phyloP scores from a whole-genome alignment of 2,888 invertebrate genomes.

The Pocota personata region DNA sequence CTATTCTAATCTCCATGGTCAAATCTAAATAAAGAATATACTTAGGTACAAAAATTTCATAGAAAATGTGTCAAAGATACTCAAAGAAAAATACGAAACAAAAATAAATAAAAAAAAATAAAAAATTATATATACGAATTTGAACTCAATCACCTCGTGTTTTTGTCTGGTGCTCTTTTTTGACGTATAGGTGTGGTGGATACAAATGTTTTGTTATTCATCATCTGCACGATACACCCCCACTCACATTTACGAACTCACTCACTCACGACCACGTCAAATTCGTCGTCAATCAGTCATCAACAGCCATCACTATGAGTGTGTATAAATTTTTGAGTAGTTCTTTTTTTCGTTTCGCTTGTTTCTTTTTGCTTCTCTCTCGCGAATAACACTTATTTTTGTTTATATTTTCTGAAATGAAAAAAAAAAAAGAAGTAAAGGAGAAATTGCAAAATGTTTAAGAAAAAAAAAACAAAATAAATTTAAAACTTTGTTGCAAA shows the following conservation, averaged over 20 bases:
- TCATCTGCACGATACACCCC: slow-evolving; percentile 58
- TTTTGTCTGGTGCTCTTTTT: slow-evolving; percentile 25
- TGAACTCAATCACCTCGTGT: slow-evolving; percentile 66
- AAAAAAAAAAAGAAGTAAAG: slow-evolving; percentile 6
- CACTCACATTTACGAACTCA: slow-evolving; percentile 60
- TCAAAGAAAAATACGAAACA: background rate
- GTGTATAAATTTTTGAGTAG: slow-evolving; percentile 42
- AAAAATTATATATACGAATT: background rate
- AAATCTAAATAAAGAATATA: background rate
- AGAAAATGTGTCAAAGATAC: slow-evolving; percentile 6
- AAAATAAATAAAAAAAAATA: slow-evolving; percentile 1
- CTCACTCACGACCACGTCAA: slow-evolving; percentile 66
- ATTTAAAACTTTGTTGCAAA: background rate
- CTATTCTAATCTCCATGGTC: background rate
- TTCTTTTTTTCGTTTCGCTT: background rate
- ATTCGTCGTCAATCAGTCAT: slow-evolving; percentile 70
- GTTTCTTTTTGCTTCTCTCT: slow-evolving; percentile 2
- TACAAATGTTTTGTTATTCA: slow-evolving; percentile 67
- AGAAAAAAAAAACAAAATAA: background rate
- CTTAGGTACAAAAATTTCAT: background rate
- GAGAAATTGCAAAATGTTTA: background rate
- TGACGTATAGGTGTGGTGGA: slow-evolving; percentile 60
- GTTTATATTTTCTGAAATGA: slow-evolving; percentile 30
- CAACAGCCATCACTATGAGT: slow-evolving; percentile 61
- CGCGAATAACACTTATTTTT: slow-evolving; percentile 14